phyloP scores from a whole-genome alignment of 2,888 invertebrate species.

The Cerastis rubricosa region DNA sequence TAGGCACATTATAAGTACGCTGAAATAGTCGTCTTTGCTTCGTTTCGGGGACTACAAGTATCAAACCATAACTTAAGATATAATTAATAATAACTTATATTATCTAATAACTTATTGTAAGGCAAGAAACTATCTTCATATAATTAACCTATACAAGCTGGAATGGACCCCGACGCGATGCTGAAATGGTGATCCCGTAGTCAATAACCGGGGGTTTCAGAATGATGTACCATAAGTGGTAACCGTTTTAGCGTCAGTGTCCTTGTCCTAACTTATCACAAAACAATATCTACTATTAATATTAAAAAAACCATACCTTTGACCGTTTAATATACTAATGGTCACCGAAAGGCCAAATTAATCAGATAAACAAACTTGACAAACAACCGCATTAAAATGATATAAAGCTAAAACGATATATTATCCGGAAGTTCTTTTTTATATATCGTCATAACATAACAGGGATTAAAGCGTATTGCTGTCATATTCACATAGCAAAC shows the following conservation, averaged over 20 bases:
- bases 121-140: background rate
- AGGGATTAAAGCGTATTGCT: conserved; percentile 18
- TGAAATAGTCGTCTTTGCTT: background rate
- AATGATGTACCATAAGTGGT: no score
- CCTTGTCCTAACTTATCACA: background rate
- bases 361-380: background rate
- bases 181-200: no score
- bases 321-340: background rate
- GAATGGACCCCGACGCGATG: no score
- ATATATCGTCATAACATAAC: conserved; percentile 24
- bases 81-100: no score
- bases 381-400: background rate
- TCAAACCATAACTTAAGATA: background rate
- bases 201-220: no score
- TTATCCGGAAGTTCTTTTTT: conserved; percentile 1
- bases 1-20: background rate
- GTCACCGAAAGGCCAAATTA: background rate
- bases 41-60: background rate
- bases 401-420: background rate
- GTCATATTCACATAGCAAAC: conserved; percentile 35
- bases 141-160: background rate
- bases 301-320: background rate
- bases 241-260: no score
- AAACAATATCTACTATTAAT: background rate
- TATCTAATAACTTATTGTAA: background rate